Conservation (phyloP, 1,140 invertebrate species). For the Apocrypta bakeri region DNA sequence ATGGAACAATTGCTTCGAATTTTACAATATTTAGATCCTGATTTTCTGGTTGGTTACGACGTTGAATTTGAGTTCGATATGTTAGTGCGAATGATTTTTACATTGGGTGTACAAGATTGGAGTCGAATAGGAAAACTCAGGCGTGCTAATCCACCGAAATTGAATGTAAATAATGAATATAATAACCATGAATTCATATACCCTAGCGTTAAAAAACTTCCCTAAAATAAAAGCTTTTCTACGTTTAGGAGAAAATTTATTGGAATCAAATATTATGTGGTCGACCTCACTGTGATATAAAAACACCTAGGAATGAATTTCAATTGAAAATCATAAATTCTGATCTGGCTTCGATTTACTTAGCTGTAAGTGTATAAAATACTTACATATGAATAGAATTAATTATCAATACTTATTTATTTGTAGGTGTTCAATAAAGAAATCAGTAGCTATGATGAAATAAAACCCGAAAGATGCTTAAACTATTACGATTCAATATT, state of each 20-base stretch:
- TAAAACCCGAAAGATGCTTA: neutral
- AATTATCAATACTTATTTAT: neutral
- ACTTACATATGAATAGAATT: neutral
- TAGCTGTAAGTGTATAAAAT: neutral
- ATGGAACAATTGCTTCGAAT: conserved; percentile 88
- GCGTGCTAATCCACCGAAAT: conserved; percentile 66
- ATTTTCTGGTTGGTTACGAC: conserved; percentile 95
- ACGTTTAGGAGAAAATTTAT: neutral
- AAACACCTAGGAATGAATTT: neutral
- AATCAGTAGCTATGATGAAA: neutral
- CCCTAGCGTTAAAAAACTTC: too few species aligned
- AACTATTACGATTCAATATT: neutral
- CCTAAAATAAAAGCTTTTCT: too few species aligned
- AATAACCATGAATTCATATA: neutral
- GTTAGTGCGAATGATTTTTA: conserved; percentile 87
- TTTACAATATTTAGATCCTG: conserved; percentile 92
- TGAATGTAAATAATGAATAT: conserved; percentile 65
- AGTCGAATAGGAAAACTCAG: conserved; percentile 91
- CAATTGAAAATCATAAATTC: neutral
- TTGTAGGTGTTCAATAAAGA: neutral
- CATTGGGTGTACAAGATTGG: conserved; percentile 79
- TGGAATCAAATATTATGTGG: neutral
- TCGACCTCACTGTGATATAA: neutral
- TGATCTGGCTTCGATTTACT: neutral
- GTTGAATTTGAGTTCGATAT: conserved; percentile 91